Conservation (phyloP, 2,888 invertebrate genomes). For the Lithophane semibrunnea region DNA sequence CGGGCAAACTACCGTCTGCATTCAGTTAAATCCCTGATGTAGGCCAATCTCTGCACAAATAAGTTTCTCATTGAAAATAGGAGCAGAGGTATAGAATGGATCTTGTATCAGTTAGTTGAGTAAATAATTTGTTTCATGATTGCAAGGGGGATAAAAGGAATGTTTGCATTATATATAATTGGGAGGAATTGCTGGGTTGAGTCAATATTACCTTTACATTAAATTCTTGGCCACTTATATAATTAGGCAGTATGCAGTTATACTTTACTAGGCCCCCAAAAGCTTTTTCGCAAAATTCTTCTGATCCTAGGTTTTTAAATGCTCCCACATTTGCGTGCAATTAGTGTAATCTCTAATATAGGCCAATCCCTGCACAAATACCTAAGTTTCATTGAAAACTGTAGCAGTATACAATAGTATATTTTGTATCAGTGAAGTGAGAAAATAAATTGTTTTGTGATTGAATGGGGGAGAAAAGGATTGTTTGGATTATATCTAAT, state of each 20-base stretch:
- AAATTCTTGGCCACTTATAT: constrained; percentile 49
- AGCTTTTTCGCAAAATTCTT: constrained; percentile 77
- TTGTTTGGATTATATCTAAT: constrained; percentile 49
- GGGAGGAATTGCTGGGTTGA: constrained; percentile 3
- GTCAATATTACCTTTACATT: constrained; percentile 48
- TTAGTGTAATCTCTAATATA: constrained; percentile 77
- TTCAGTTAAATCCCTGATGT: constrained; percentile 78
- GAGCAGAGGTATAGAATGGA: constrained; percentile 20
- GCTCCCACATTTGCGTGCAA: constrained; percentile 71
- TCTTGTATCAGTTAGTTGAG: constrained; percentile 32
- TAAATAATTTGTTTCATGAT: constrained; percentile 47
- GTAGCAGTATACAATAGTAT: constrained; percentile 13
- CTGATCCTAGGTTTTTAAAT: constrained; percentile 81
- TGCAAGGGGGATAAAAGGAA: constrained; percentile 17
- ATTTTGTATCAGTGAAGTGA: constrained; percentile 19
- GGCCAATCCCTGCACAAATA: constrained; percentile 72
- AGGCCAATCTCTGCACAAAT: constrained; percentile 74
- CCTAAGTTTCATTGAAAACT: constrained; percentile 66
- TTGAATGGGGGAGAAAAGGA: constrained; percentile 38
- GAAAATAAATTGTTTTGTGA: constrained; percentile 46
- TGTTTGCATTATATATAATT: constrained; percentile 18
- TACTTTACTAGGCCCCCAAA: constrained; percentile 72
- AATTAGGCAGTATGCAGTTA: constrained; percentile 61
- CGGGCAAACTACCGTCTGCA: constrained; percentile 74
- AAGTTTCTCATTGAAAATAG: constrained; percentile 68